Evolutionary conservation across 1,140 invertebrate genomes (phyloP), one percentile per base, ranked within the genome.

Genomic region (Psilanteris sp.): DNA sequence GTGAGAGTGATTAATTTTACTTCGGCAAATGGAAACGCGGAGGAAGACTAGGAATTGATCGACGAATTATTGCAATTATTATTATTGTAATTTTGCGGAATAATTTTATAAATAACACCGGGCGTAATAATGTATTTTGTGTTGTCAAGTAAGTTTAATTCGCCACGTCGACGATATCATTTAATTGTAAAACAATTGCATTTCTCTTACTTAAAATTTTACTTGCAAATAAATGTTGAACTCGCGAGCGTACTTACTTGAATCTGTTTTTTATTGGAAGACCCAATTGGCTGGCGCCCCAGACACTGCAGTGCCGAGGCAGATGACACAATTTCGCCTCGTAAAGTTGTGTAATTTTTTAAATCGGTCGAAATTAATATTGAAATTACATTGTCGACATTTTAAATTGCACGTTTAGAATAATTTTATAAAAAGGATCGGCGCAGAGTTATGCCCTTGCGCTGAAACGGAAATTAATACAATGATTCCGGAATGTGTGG

Each of bases 301-400:
- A 62, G 50, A 41, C 57, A 62, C 57, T 57, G 67, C 67, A 71
- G 57, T 50, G 44, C 22, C 31, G 39, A 24, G 14, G 54, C 37
- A 61, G 31, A 71, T 71, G 67, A 71, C 67, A 71, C 67, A 71
- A 46, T 71, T 71, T 55, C 67, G 5, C 3, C 6, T 57, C 32
- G 13, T 26, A 32, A 46, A 44, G 43, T 27, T 54, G 29, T 26
- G 31, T 37, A 62, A 11, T 71, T 71, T 71, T 62, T 62, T 39
- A 16, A 71, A 71, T 44, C 31, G 37, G 26, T 10, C 13, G 37
- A 29, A 71, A 62, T 31, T 61, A 39, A 52, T 70, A 70, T 61
- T 70, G 37, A 61, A 59, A 59, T 61, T 24, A 39, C 43, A 41
- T 39, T 55, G 55, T 39, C 50, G 16, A 24, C 14, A 24, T 36